Conservation (phyloP, 53 echinoderm and acorn worm species). For the Arbacia lixula region DNA sequence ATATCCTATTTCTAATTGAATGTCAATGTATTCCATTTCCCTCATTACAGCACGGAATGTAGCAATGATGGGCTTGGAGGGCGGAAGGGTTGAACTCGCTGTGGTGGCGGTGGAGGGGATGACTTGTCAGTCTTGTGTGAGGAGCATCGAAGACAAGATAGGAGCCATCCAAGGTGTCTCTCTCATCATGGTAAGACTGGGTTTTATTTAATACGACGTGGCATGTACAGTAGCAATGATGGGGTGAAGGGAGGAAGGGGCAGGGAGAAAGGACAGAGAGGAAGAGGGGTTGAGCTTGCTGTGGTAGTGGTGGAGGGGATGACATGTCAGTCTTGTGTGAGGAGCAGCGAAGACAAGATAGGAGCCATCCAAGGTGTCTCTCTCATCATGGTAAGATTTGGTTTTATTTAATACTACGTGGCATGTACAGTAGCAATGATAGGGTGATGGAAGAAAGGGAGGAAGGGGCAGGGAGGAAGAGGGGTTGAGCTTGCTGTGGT, state of each 20-base stretch:
- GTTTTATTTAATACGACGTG: too few species aligned
- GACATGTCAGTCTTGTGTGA: constrained; percentile 94
- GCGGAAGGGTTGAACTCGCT: neutral
- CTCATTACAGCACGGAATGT: too few species aligned
- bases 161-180: constrained; percentile 66
- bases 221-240: too few species aligned
- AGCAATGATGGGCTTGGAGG: too few species aligned
- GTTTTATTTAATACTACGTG: too few species aligned
- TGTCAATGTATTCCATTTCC: too few species aligned
- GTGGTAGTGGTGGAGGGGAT: constrained; percentile 83
- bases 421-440: too few species aligned
- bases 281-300: neutral
- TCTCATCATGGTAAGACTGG: constrained; percentile 61
- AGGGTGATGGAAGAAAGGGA: too few species aligned
- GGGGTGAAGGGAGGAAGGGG: too few species aligned
- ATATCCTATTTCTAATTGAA: too few species aligned
- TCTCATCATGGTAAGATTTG: constrained; percentile 61
- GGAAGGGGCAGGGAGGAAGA: too few species aligned
- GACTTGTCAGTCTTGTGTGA: constrained; percentile 94
- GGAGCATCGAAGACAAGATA: constrained; percentile 78
- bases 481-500: constrained; percentile 36
- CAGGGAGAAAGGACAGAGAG: too few species aligned
- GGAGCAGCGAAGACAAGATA: constrained; percentile 77
- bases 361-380: constrained; percentile 66
- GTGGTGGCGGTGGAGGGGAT: constrained; percentile 83